Evolutionary conservation across 2,797 vertebrate genomes (phyloP).

Genomic region (Sparidentex hasta): DNA sequence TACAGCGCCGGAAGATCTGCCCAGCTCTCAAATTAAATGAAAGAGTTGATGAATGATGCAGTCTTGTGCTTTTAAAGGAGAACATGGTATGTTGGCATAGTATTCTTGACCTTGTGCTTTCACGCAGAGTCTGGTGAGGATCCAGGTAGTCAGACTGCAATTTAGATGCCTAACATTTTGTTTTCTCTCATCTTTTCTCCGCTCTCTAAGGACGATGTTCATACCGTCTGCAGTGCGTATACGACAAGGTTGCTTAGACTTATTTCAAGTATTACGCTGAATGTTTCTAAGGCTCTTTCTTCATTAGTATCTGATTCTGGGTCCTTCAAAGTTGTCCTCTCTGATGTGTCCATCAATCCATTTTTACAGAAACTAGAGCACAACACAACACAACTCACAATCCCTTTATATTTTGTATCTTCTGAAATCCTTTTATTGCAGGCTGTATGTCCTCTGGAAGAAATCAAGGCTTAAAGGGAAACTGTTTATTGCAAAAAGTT

Average conservation of each 20-base stretch:
- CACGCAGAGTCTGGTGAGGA: conserved; percentile 33
- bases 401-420: not conserved
- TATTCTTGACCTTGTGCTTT: conserved; percentile 20
- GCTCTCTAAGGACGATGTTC: conserved; percentile 16
- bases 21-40: not conserved
- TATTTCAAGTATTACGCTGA: not conserved
- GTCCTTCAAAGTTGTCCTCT: not conserved
- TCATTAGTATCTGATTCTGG: conserved; percentile 1
- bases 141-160: conserved; percentile 27
- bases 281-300: conserved; percentile 23
- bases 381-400: too few species aligned
- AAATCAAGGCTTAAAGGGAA: conserved; percentile 8
- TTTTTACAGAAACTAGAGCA: too few species aligned
- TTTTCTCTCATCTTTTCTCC: conserved; percentile 23
- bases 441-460: conserved; percentile 10
- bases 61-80: conserved; percentile 12
- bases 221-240: conserved; percentile 19
- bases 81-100: conserved; percentile 33
- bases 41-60: not conserved
- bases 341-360: not conserved
- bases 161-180: conserved; percentile 17
- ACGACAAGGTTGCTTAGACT: conserved; percentile 8
- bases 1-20: not conserved
- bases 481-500: conserved; percentile 54
- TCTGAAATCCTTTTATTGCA: not conserved